Evolutionary conservation across 2,888 invertebrate species (phyloP), one percentile per base, ranked within the genome.

Genomic region (Helicoverpa assulta): DNA sequence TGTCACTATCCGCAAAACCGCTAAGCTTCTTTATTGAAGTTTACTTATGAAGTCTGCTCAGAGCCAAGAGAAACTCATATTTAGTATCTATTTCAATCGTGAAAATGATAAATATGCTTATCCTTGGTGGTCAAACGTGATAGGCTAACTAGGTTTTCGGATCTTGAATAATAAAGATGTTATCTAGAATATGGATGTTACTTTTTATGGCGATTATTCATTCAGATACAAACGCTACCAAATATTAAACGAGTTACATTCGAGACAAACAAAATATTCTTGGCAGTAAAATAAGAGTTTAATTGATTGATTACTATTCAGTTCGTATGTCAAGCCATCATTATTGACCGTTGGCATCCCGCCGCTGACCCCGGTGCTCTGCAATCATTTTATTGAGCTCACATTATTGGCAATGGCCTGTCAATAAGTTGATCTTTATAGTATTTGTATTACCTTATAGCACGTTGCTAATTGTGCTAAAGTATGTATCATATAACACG

Each of bases 281-380:
- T 85, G 86, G 85, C 87, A 86, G 78, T 83, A 76, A 85, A 85
- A 87, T 86, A 85, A 81, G 82, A 86, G 82, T 85, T 85, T 86
- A 91, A 93, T 93, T 92, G 92, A 92, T 92, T 93, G 91, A 94
- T 92, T 91, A 89, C 87, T 88, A 86, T 86, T 86, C 86, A 88
- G 92, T 91, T 91, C 90, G 89, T 83, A 91, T 90, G 92, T 91
- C 91, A 89, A 88, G 88, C 88, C 89, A 87, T 91, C 89, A 88
- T 89, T 89, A 89, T 91, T 93, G 92, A 94, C 93, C 93, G 85
- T 88, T 92, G 92, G 86, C 92, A 91, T 92, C 88, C 87, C 86
- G 86, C 86, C 85, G 87, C 86, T 92, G 93, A 93, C 93, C 94
- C 88, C 89, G 84, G 80, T 89, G 88, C 85, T 88, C 83, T 84